phyloP scores from a whole-genome alignment of 2,797 vertebrate species.

The Furcifer pardalis region DNA sequence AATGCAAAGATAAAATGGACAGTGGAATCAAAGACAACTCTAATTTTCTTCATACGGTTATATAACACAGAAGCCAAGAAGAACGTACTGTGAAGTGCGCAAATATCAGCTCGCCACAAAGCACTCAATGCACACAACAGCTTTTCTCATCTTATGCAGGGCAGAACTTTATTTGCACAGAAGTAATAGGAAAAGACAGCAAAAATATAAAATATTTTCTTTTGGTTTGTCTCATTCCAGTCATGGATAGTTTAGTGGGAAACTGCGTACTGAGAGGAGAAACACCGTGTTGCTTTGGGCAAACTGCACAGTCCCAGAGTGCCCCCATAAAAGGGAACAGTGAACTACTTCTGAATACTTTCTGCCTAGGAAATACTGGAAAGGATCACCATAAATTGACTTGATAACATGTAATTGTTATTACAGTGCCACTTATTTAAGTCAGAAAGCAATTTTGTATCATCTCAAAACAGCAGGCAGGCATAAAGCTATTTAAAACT shows the following conservation, averaged over 20 bases:
- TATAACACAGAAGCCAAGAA: not conserved
- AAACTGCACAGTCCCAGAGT: too few species aligned
- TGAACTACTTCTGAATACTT: too few species aligned
- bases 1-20: not conserved
- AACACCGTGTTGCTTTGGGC: too few species aligned
- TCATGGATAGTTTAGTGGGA: too few species aligned
- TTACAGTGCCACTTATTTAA: not conserved
- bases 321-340: too few species aligned
- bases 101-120: slow-evolving; percentile 9
- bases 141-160: not conserved
- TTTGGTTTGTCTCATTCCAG: not conserved
- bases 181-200: not conserved
- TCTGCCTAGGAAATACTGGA: too few species aligned
- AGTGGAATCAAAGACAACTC: not conserved
- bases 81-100: not conserved
- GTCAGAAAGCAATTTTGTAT: slow-evolving; percentile 1
- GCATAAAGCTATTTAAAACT: slow-evolving; percentile 1
- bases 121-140: not conserved
- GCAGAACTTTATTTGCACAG: not conserved
- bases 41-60: slow-evolving; percentile 32
- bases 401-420: too few species aligned
- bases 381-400: too few species aligned
- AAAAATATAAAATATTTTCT: not conserved
- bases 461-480: slow-evolving; percentile 39
- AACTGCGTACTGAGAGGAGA: too few species aligned